Conservation (phyloP, 2,113 vertebrate genomes). For the Psilopogon haemacephalus region DNA sequence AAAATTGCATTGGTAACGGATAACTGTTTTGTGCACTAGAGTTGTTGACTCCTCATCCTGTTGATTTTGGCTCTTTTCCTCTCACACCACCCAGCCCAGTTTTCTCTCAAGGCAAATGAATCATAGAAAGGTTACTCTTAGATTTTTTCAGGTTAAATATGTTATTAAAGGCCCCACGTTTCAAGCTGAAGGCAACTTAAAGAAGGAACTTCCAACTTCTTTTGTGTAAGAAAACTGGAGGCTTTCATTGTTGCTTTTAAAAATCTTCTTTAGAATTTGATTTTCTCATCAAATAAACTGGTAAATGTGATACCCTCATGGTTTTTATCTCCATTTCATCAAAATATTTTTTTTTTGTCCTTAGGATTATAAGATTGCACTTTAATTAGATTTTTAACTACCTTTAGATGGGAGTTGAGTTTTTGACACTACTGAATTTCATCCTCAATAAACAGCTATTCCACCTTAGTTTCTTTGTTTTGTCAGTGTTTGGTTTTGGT, state of each 20-base stretch:
- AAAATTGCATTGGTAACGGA: neutral
- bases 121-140: neutral
- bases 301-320: neutral
- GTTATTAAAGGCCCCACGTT: neutral
- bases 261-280: neutral
- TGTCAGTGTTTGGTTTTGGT: no score
- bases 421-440: neutral
- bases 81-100: neutral
- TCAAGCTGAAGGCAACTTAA: neutral
- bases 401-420: neutral
- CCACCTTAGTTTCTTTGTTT: neutral
- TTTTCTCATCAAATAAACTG: neutral
- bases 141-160: neutral
- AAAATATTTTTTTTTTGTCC: neutral
- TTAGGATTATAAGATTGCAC: neutral
- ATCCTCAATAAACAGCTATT: neutral
- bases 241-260: neutral
- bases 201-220: neutral
- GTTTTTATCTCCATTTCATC: neutral
- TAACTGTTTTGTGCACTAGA: constrained; percentile 42
- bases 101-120: neutral
- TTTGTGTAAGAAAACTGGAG: neutral
- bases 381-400: neutral
- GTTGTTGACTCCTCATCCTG: constrained; percentile 50
- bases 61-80: constrained; percentile 55